Evolutionary conservation across 2,888 invertebrate species (phyloP).

Genomic region (Drosophila pseudotakahashii): DNA sequence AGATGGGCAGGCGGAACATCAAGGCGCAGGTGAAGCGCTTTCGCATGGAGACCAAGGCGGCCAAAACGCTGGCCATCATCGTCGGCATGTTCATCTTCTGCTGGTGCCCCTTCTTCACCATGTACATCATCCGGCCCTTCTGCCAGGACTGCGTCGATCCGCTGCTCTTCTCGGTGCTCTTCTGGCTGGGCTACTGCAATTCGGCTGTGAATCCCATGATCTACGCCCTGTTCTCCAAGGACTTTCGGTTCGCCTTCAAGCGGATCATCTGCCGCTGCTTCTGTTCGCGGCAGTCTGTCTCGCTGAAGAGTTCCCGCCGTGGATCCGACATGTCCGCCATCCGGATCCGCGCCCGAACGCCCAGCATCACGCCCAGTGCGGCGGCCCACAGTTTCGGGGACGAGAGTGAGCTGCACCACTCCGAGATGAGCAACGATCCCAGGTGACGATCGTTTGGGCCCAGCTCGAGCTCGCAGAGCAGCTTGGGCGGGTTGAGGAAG

Average conservation of each 20-base stretch:
- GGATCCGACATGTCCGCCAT: slow-evolving; percentile 87
- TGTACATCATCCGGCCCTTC: slow-evolving; percentile 95
- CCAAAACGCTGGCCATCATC: slow-evolving; percentile 97
- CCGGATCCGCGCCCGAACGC: slow-evolving; percentile 85
- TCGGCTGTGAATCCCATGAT: slow-evolving; percentile 98
- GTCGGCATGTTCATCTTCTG: slow-evolving; percentile 98
- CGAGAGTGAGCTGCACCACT: slow-evolving; percentile 85
- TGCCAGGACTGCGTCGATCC: slow-evolving; percentile 93
- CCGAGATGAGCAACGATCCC: slow-evolving; percentile 84
- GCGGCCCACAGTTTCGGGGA: slow-evolving; percentile 86
- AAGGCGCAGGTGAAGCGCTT: slow-evolving; percentile 96
- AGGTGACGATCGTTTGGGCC: slow-evolving; percentile 86
- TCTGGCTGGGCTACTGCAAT: slow-evolving; percentile 99
- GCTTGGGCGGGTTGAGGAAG: slow-evolving; percentile 83
- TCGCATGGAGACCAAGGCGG: slow-evolving; percentile 98
- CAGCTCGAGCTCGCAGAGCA: slow-evolving; percentile 82
- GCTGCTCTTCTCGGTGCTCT: slow-evolving; percentile 94
- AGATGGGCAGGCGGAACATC: slow-evolving; percentile 95
- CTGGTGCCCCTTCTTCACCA: slow-evolving; percentile 98
- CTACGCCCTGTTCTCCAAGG: slow-evolving; percentile 97
- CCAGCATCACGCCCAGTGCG: slow-evolving; percentile 86
- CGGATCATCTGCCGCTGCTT: slow-evolving; percentile 94
- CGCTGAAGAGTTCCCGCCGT: slow-evolving; percentile 84
- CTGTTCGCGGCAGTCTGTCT: slow-evolving; percentile 86
- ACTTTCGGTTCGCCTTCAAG: slow-evolving; percentile 97